Percentiles rank a stretch among this genome's conserved stretches.
Evolutionary conservation across 2,797 vertebrate species (phyloP).

Genomic region (Sebastes iracundus): DNA sequence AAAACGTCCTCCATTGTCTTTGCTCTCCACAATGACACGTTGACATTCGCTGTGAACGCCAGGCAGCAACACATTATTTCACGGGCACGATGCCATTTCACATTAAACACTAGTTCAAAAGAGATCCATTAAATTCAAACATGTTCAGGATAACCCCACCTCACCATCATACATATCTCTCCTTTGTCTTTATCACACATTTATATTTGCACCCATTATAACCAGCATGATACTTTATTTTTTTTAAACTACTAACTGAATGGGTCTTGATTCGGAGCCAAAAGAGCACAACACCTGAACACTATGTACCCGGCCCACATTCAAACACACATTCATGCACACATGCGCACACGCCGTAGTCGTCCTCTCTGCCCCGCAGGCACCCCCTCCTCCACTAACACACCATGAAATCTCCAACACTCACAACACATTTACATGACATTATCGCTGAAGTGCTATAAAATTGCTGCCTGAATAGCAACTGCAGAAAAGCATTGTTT

Average conservation of each 20-base stretch:
- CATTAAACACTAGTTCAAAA: not conserved
- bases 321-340: not conserved
- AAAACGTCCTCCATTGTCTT: not conserved
- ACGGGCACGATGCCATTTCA: not conserved
- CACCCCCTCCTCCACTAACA: conserved; percentile 37
- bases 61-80: not conserved
- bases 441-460: conserved; percentile 56
- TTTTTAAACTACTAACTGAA: conserved; percentile 15
- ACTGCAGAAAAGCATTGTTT: conserved; percentile 28
- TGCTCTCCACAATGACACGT: not conserved
- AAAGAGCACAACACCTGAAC: conserved; percentile 21
- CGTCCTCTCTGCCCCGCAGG: conserved; percentile 31
- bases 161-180: not conserved
- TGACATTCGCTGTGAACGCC: not conserved
- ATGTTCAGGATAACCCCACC: not conserved
- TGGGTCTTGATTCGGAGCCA: not conserved
- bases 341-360: not conserved
- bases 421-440: conserved; percentile 65
- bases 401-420: conserved; percentile 69
- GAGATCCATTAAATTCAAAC: not conserved
- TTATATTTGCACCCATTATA: not conserved
- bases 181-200: not conserved
- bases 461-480: conserved; percentile 52
- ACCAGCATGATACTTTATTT: conserved; percentile 8
- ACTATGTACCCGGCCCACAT: not conserved